These are phyloP conservation scores for Cephalopachus bancanus DNA, from an alignment of 2,797 vertebrate genomes.

Conservation along the genomic window DNA sequence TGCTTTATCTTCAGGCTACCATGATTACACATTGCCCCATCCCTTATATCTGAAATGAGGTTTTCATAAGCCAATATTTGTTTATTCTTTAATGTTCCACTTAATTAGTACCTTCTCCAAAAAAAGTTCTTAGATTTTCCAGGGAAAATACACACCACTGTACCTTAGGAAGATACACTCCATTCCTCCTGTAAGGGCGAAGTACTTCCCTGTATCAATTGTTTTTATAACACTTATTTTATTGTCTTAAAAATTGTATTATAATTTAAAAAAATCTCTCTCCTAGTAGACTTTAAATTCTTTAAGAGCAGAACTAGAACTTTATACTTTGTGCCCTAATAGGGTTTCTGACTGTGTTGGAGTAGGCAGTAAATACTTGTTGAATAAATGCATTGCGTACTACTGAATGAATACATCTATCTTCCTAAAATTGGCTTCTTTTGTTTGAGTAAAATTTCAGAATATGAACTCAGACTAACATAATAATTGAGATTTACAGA, in stretches of 20 bases:
- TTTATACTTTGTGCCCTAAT: background rate
- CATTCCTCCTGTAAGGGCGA: background rate
- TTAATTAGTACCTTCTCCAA: constrained; percentile 19
- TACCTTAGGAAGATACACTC: background rate
- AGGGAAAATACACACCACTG: background rate
- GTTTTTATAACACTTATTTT: background rate
- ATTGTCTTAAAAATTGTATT: background rate
- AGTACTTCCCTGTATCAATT: background rate
- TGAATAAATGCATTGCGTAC: background rate
- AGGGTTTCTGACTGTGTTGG: constrained; percentile 14
- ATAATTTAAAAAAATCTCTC: background rate
- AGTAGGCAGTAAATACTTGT: background rate
- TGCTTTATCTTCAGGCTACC: background rate
- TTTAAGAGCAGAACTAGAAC: background rate
- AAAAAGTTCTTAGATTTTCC: background rate
- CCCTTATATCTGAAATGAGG: background rate
- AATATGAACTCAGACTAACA: background rate
- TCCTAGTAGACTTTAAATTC: background rate
- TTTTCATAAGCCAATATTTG: background rate
- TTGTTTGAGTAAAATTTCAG: constrained; percentile 45
- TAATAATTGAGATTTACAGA: background rate
- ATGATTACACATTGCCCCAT: background rate
- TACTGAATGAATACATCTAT: background rate
- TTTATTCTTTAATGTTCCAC: background rate
- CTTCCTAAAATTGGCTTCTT: constrained; percentile 24